Evolutionary conservation across 2,888 invertebrate species (phyloP).

Genomic region (Acanthopleura granulata): DNA sequence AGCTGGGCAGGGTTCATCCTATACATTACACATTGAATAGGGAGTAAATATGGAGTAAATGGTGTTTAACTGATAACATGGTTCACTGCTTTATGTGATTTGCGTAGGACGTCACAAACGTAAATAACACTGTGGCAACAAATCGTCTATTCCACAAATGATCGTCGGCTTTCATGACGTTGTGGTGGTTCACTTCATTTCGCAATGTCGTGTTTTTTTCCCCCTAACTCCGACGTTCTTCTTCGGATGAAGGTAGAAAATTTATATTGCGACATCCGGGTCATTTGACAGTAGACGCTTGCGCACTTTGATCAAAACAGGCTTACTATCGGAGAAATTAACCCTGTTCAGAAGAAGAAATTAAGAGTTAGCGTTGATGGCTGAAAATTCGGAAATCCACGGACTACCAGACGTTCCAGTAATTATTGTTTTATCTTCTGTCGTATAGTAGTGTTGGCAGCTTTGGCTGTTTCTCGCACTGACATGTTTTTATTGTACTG

Average conservation of each 20-base stretch:
- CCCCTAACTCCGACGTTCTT: background rate
- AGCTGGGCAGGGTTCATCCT: no score
- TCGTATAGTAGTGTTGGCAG: background rate
- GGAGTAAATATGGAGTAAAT: no score
- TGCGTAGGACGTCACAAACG: background rate
- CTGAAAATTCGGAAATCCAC: conserved; percentile 36
- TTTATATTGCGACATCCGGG: background rate
- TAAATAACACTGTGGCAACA: background rate
- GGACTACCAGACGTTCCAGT: conserved; percentile 47
- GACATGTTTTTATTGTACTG: conserved; percentile 5
- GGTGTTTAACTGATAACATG: no score
- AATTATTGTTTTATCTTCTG: conserved; percentile 22
- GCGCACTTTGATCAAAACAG: background rate
- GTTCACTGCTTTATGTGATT: no score
- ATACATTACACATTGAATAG: no score
- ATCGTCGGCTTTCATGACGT: no score
- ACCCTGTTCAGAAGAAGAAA: background rate
- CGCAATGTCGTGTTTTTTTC: background rate
- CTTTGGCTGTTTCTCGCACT: background rate
- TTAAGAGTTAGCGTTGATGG: conserved; percentile 29
- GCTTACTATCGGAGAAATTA: background rate
- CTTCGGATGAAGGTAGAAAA: conserved; percentile 2
- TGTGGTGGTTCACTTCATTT: background rate
- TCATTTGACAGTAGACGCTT: background rate
- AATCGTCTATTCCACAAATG: no score